A percentile compares a stretch with the other conserved stretches of the same genome.
phyloP scores from a whole-genome alignment of 2,797 vertebrate genomes.

The Brachymystax lenok region DNA sequence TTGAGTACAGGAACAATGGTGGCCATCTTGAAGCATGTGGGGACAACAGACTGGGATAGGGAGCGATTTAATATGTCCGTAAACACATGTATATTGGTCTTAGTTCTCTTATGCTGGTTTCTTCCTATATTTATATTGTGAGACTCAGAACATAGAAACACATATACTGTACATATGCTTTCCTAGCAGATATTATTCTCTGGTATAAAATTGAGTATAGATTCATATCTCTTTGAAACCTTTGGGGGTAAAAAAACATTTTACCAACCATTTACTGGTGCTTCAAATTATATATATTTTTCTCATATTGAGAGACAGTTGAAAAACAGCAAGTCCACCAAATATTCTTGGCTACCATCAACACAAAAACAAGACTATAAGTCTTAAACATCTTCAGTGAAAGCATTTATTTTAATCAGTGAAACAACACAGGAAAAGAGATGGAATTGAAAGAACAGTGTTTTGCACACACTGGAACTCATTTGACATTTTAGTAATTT shows the following conservation, averaged over 20 bases:
- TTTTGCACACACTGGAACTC: background rate
- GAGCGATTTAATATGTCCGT: no score
- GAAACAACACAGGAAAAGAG: no score
- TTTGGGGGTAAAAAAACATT: constrained; percentile 25
- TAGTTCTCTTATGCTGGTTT: no score
- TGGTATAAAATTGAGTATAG: constrained; percentile 37
- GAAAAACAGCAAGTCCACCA: background rate
- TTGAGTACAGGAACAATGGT: no score
- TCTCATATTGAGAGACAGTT: background rate
- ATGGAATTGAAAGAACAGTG: no score
- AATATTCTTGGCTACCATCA: background rate
- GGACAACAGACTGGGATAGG: no score
- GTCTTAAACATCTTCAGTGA: background rate
- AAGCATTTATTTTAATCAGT: background rate
- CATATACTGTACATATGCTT: background rate
- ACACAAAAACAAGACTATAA: background rate
- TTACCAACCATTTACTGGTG: background rate
- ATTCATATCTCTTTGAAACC: constrained; percentile 8
- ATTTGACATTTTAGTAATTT: background rate
- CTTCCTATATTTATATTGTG: background rate
- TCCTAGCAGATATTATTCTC: constrained; percentile 15
- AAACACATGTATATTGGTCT: no score
- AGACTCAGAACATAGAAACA: constrained; percentile 20
- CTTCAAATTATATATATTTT: background rate
- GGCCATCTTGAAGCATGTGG: no score